These are phyloP conservation scores for Hucho hucho DNA, from an alignment of 2,113 vertebrate genomes.

Conservation along the genomic window DNA sequence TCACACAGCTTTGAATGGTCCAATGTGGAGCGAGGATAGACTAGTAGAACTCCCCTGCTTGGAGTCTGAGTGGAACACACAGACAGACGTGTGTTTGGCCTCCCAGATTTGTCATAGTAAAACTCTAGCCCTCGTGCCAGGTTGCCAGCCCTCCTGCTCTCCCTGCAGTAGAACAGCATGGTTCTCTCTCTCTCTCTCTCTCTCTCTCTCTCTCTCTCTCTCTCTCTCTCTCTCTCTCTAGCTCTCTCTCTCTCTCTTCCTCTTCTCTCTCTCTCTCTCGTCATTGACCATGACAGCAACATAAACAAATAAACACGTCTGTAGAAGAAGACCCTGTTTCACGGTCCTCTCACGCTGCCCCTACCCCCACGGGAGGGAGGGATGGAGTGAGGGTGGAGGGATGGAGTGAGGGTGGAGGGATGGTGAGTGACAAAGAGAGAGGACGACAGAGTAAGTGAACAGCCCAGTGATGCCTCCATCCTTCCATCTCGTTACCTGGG, in stretches of 20 bases:
- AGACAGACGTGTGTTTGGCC: slow-evolving; percentile 66
- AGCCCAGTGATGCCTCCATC: not conserved
- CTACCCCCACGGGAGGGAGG: slow-evolving; percentile 76
- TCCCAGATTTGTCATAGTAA: slow-evolving; percentile 85
- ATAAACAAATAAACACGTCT: slow-evolving; percentile 90
- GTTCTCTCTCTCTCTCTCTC: not conserved
- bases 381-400: not conserved
- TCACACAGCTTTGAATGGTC: no score
- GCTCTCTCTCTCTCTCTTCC: not conserved
- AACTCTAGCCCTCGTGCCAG: slow-evolving; percentile 79
- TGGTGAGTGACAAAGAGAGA: slow-evolving; percentile 71
- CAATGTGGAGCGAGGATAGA: slow-evolving; percentile 23
- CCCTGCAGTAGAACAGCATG: not conserved
- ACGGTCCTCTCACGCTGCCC: slow-evolving; percentile 57
- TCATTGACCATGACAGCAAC: slow-evolving; percentile 87
- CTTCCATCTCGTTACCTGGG: no score
- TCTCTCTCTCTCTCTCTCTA: not conserved
- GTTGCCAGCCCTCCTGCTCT: slow-evolving; percentile 64
- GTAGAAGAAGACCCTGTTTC: slow-evolving; percentile 82
- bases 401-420: slow-evolving; percentile 70
- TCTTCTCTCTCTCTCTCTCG: slow-evolving; percentile 18
- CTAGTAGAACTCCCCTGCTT: slow-evolving; percentile 41
- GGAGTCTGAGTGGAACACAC: not conserved
- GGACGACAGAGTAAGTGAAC: slow-evolving; percentile 23
- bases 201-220: not conserved